Percentiles rank a stretch among this genome's conserved stretches.
Conservation (phyloP, 2,113 vertebrate species). For the Salvelinus namaycush region DNA sequence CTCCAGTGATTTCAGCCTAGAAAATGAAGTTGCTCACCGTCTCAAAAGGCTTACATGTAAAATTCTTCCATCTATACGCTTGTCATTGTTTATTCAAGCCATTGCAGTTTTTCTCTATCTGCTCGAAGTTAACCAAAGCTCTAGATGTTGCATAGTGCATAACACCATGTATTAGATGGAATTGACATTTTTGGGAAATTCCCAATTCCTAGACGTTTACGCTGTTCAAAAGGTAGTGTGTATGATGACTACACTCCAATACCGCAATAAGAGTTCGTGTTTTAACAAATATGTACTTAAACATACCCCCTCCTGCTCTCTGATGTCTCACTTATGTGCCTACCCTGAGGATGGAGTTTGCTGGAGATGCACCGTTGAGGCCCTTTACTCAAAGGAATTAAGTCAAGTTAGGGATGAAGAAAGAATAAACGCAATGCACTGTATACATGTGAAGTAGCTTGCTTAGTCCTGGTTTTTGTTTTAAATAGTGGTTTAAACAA, state of each 20-base stretch:
- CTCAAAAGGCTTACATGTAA: background rate
- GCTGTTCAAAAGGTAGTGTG: no score
- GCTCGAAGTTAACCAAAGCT: conserved; percentile 19
- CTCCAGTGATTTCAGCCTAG: conserved; percentile 6
- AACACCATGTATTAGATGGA: conserved; percentile 10
- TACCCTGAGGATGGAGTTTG: background rate
- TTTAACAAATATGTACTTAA: background rate
- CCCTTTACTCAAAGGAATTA: background rate
- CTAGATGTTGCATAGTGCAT: background rate
- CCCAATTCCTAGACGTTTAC: background rate
- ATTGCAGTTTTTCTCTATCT: conserved; percentile 22
- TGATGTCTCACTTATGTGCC: background rate
- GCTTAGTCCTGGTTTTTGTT: background rate
- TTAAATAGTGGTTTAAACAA: background rate
- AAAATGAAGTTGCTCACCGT: no score
- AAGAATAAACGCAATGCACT: background rate
- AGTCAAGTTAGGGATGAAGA: background rate
- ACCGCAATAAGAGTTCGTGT: background rate
- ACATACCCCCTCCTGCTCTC: background rate
- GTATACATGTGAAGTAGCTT: background rate
- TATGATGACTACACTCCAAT: no score
- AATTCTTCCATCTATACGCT: background rate
- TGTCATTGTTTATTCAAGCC: background rate
- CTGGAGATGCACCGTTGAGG: no score
- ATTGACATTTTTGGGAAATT: background rate